phyloP scores from a whole-genome alignment of 2,888 invertebrate genomes.

The Drosophila fungiperda region DNA sequence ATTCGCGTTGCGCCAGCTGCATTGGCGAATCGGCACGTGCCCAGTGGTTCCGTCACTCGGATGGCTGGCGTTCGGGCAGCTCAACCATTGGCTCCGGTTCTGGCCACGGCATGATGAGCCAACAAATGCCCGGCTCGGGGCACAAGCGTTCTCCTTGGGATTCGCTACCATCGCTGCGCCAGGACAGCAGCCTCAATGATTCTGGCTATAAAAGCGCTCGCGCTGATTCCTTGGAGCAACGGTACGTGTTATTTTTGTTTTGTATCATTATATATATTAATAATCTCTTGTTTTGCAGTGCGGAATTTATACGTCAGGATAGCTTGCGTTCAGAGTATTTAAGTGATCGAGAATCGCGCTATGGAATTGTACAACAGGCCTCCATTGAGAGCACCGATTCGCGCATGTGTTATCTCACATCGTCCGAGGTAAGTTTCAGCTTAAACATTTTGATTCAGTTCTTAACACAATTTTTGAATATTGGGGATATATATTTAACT shows the following conservation, averaged over 20 bases:
- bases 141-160: constrained; percentile 95
- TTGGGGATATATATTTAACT: not conserved
- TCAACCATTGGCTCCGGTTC: constrained; percentile 89
- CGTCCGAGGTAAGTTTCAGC: constrained; percentile 93
- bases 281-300: constrained; percentile 86
- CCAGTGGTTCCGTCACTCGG: constrained; percentile 96
- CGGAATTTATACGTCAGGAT: constrained; percentile 95
- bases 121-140: constrained; percentile 81
- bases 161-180: constrained; percentile 93
- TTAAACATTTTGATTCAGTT: not conserved
- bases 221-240: constrained; percentile 94
- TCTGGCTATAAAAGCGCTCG: constrained; percentile 94
- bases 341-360: constrained; percentile 94
- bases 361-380: constrained; percentile 96
- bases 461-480: not conserved
- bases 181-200: constrained; percentile 94
- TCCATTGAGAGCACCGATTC: constrained; percentile 98
- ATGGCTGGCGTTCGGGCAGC: constrained; percentile 93
- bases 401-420: constrained; percentile 96
- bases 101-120: constrained; percentile 86
- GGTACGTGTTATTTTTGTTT: constrained; percentile 85
- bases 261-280: not conserved
- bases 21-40: constrained; percentile 95
- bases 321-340: constrained; percentile 95
- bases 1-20: constrained; percentile 92